phyloP scores from a whole-genome alignment of 2,888 invertebrate genomes.

The Andrena chrysosceles region DNA sequence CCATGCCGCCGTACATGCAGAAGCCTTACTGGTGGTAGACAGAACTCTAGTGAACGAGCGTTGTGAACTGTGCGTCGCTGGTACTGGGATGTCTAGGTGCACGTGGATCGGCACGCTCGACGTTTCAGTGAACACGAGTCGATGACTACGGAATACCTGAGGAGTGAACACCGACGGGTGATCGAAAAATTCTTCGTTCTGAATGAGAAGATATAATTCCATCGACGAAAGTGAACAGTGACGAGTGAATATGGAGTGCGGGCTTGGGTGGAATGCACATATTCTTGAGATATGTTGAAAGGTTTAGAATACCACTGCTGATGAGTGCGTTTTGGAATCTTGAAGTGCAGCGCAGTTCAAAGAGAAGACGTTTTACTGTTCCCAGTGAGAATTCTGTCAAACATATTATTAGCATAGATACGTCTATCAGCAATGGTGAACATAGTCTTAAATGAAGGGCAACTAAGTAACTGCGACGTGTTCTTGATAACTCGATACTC shows the following conservation, averaged over 20 bases:
- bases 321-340: neutral
- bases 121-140: neutral
- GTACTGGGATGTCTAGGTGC: neutral
- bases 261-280: neutral
- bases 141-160: neutral
- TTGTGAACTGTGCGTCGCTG: neutral
- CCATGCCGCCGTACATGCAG: conserved; percentile 82
- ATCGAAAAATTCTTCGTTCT: neutral
- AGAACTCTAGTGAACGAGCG: neutral
- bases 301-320: neutral
- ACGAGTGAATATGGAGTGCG: neutral
- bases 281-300: neutral
- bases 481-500: neutral
- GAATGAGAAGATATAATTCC: too few relatives aligned
- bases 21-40: conserved; percentile 85
- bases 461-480: neutral
- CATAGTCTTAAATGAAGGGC: neutral
- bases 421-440: neutral
- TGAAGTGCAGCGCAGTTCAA: neutral
- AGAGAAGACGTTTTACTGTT: neutral
- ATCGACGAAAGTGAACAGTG: neutral
- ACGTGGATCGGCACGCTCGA: neutral
- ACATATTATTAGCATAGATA: conserved; percentile 9
- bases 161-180: neutral
- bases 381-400: neutral